Base-by-base conservation (phyloP, 2,888 invertebrate genomes). In the Latrodectus hesperus region DNA sequence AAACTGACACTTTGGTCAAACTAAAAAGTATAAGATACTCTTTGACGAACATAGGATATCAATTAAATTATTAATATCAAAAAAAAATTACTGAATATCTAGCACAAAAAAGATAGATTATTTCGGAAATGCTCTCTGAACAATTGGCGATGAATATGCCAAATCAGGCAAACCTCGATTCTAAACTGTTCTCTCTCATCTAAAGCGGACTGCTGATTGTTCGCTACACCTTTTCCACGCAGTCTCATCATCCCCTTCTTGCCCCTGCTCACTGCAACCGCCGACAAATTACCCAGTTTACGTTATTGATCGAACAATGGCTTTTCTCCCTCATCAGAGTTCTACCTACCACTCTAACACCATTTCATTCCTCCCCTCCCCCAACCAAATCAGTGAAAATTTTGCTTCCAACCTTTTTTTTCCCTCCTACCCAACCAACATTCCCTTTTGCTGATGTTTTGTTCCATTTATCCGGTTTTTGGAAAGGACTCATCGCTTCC, bases 231-330 rank as follows among this genome's bases (percentile, higher is more conserved):
- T 87, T 87, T 81, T 71, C 75, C 71, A 77, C n/a, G 55, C 71
- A 38, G 84, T 84, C 78, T 67, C 26, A 79, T 70, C 70, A 49
- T 38, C 67, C 75, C 51, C 55, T 11, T 65, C 68, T 70, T 67
- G 49, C 65, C 72, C 79, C 22, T 53, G 51, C 49, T 68, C 53
- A 68, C 71, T 67, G 85, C 75, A 86, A 81, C 81, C 81, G 77
- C 81, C 81, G 77, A 87, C 86, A 87, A 87, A 87, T 87, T 87
- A 87, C 81, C 86, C 86, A 87, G 86, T 87, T 87, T 87, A 76
- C 72, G 81, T 87, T 87, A 87, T 87, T 87, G 86, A 87, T 87
- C 86, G 86, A 81, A 16, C 86, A 26, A 72, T 87, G 86, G 86
- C 86, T 87, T 87, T 87, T 87, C 81, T 65, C 81, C 60, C 81